A percentile compares a stretch with the other conserved stretches of the same genome.
Evolutionary conservation across 2,797 vertebrate species (phyloP).

Genomic region (Columba guinea): DNA sequence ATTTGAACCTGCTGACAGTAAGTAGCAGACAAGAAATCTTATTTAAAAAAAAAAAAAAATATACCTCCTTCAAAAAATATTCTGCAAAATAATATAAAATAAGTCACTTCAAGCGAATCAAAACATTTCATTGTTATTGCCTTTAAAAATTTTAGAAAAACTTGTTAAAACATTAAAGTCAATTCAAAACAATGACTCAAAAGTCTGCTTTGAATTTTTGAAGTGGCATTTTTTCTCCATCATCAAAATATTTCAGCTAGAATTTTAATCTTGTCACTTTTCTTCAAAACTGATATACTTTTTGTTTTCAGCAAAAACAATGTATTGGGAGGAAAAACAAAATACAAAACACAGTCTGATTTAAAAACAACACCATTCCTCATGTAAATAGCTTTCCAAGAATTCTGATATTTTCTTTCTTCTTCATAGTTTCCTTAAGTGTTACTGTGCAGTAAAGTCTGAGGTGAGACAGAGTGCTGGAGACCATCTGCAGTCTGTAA

Average conservation of each 20-base stretch:
- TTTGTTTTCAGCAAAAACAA: background rate
- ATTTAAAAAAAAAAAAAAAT: background rate
- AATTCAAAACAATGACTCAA: background rate
- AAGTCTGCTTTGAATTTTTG: background rate
- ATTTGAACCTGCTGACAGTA: background rate
- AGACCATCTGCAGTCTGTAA: background rate
- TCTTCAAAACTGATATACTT: background rate
- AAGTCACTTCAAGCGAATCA: background rate
- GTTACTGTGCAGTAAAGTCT: background rate
- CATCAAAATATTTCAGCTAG: background rate
- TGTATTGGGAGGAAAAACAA: background rate
- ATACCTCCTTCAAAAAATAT: background rate
- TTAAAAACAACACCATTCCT: background rate
- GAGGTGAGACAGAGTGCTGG: background rate
- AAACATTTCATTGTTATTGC: background rate
- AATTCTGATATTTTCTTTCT: background rate
- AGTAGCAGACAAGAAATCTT: background rate
- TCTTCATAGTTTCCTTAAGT: background rate
- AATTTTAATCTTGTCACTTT: background rate
- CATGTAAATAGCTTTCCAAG: background rate
- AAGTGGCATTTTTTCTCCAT: background rate
- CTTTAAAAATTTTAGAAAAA: background rate
- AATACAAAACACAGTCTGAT: background rate
- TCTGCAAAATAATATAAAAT: background rate
- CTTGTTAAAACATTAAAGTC: background rate